These are phyloP conservation scores for Synergus laeviventris DNA, from an alignment of 2,888 invertebrate species.

Conservation along the genomic window DNA sequence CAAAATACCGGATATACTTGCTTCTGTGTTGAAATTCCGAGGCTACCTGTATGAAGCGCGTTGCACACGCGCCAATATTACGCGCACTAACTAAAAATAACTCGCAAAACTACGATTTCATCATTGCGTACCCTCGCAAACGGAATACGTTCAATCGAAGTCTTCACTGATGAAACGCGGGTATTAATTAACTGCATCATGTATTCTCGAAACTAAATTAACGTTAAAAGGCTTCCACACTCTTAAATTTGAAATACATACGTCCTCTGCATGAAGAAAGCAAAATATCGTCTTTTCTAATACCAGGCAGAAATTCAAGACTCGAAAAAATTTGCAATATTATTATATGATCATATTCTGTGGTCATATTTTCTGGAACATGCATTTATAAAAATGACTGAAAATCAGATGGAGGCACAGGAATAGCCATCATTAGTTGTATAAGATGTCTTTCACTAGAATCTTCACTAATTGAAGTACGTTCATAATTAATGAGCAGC, in stretches of 20 bases:
- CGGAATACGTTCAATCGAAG: constrained; percentile 19
- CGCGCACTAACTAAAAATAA: constrained; percentile 53
- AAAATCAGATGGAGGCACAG: background rate
- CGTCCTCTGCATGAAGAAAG: background rate
- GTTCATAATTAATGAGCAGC: constrained; percentile 3
- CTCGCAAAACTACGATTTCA: constrained; percentile 44
- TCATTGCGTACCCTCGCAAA: constrained; percentile 41
- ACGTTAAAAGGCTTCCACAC: background rate
- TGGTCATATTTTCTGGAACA: too few relatives aligned
- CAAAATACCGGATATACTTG: constrained; percentile 2
- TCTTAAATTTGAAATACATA: background rate
- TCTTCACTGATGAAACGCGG: constrained; percentile 13
- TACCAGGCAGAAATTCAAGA: too few relatives aligned
- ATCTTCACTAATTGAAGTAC: background rate
- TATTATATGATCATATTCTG: too few relatives aligned
- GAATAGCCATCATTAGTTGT: background rate
- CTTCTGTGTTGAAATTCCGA: constrained; percentile 51
- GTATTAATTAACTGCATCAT: constrained; percentile 1
- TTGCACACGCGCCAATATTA: constrained; percentile 51
- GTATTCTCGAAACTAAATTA: constrained; percentile 7
- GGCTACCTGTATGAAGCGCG: constrained; percentile 52
- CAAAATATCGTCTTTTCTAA: background rate
- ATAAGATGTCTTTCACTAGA: background rate
- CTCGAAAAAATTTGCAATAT: too few relatives aligned
- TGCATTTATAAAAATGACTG: too few relatives aligned